These are phyloP conservation scores for Jordanella pulchra DNA, from an alignment of 2,797 vertebrate genomes.

Conservation along the genomic window DNA sequence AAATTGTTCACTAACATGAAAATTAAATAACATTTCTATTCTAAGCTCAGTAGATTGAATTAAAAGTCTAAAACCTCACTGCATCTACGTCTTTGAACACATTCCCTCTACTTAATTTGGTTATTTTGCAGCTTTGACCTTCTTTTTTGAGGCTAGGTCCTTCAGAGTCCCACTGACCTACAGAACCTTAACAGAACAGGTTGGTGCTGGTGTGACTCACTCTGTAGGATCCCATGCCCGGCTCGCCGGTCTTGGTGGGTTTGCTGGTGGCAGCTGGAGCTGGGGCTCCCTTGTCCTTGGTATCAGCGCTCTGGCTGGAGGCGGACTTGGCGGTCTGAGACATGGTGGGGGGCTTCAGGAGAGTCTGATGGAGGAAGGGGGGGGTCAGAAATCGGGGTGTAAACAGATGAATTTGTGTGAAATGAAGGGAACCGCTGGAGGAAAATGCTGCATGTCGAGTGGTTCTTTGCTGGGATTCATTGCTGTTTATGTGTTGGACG, in stretches of 20 bases:
- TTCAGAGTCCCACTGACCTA: neutral
- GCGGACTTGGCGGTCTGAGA: conserved; percentile 88
- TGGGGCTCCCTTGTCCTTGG: conserved; percentile 87
- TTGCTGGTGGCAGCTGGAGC: conserved; percentile 78
- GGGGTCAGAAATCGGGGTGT: conserved; percentile 37
- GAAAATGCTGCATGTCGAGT: conserved; percentile 1
- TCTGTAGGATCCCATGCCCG: conserved; percentile 84
- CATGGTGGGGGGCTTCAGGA: conserved; percentile 83
- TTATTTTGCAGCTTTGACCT: neutral
- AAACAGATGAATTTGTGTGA: conserved; percentile 11
- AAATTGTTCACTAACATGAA: neutral
- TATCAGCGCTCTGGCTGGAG: conserved; percentile 83
- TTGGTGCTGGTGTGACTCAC: conserved; percentile 76
- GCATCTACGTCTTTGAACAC: neutral
- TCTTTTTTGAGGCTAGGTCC: neutral
- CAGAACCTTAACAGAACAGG: neutral
- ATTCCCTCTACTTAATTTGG: neutral
- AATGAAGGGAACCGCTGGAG: conserved; percentile 14
- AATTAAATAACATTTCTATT: neutral
- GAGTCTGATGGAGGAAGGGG: conserved; percentile 56
- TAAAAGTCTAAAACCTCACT: neutral
- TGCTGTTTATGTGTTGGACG: conserved; percentile 39
- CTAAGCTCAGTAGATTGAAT: neutral
- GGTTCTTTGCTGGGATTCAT: conserved; percentile 33
- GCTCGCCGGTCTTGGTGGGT: conserved; percentile 84